These are phyloP conservation scores for Aphidius ervi DNA, from an alignment of 1,140 invertebrate genomes.

Conservation along the genomic window DNA sequence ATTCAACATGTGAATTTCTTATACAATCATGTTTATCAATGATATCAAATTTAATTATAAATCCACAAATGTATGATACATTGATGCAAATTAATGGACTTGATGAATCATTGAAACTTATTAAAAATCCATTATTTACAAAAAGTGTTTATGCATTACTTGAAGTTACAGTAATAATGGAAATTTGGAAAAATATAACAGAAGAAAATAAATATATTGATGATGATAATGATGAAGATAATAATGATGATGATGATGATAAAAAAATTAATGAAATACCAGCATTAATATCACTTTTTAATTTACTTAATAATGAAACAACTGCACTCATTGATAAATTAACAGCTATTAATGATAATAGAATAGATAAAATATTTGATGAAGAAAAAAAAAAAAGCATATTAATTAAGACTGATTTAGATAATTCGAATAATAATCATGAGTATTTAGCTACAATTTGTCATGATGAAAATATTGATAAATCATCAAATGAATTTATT, in stretches of 20 bases:
- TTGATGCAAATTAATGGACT: slow-evolving; percentile 59
- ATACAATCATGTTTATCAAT: slow-evolving; percentile 60
- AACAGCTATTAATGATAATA: slow-evolving; percentile 19
- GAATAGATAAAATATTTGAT: slow-evolving; percentile 2
- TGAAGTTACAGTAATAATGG: slow-evolving; percentile 60
- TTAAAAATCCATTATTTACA: slow-evolving; percentile 55
- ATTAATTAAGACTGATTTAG: no score
- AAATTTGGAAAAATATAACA: slow-evolving; percentile 51
- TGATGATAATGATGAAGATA: no score
- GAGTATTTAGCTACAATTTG: background rate
- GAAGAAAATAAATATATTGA: background rate
- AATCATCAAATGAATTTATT: background rate
- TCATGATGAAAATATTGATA: background rate
- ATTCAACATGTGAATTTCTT: slow-evolving; percentile 54
- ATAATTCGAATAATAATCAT: background rate
- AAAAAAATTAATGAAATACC: slow-evolving; percentile 36
- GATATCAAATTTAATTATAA: slow-evolving; percentile 58
- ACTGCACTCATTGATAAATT: slow-evolving; percentile 37
- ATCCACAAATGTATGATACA: slow-evolving; percentile 55
- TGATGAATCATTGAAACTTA: slow-evolving; percentile 54
- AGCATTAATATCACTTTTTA: slow-evolving; percentile 55
- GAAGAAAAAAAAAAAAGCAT: slow-evolving; percentile 4
- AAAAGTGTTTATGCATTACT: slow-evolving; percentile 59
- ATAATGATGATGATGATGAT: slow-evolving; percentile 33
- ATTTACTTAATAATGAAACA: slow-evolving; percentile 52